These are phyloP conservation scores for Maccullochella peelii DNA, from an alignment of 2,113 vertebrate species.

Conservation along the genomic window DNA sequence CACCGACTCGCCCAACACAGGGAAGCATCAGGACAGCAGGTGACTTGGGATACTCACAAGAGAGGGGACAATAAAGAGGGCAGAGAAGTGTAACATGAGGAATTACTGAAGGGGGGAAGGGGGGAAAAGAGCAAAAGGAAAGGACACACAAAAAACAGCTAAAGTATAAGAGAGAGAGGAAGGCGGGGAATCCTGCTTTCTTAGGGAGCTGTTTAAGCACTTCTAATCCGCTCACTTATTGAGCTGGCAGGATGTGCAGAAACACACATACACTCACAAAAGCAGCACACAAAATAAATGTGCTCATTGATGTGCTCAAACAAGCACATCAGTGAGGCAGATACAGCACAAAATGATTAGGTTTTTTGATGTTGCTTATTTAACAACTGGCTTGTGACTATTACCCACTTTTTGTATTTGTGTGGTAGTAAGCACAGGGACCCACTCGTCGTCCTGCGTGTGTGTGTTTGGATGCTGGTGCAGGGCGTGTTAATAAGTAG, in stretches of 20 bases:
- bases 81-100: not conserved
- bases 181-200: slow-evolving; percentile 47
- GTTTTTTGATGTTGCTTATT: not conserved
- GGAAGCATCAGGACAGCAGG: slow-evolving; percentile 8
- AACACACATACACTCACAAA: slow-evolving; percentile 21
- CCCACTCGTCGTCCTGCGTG: not conserved
- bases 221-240: slow-evolving; percentile 65
- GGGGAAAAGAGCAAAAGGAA: not conserved
- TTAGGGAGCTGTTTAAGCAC: slow-evolving; percentile 58
- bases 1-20: slow-evolving; percentile 1
- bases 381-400: not conserved
- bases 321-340: not conserved
- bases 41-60: not conserved
- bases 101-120: not conserved
- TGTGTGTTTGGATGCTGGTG: not conserved
- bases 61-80: slow-evolving; percentile 2
- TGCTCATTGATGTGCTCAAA: too few relatives aligned
- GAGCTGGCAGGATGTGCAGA: slow-evolving; percentile 41
- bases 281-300: not conserved
- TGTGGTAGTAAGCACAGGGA: not conserved
- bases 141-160: not conserved
- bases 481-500: slow-evolving; percentile 43
- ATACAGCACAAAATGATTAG: too few relatives aligned
- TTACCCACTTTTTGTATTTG: not conserved
- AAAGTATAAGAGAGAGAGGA: not conserved